Percentiles rank a stretch among this genome's conserved stretches.
Evolutionary conservation across 2,797 vertebrate genomes (phyloP).

Genomic region (Sebastes matsubarae): DNA sequence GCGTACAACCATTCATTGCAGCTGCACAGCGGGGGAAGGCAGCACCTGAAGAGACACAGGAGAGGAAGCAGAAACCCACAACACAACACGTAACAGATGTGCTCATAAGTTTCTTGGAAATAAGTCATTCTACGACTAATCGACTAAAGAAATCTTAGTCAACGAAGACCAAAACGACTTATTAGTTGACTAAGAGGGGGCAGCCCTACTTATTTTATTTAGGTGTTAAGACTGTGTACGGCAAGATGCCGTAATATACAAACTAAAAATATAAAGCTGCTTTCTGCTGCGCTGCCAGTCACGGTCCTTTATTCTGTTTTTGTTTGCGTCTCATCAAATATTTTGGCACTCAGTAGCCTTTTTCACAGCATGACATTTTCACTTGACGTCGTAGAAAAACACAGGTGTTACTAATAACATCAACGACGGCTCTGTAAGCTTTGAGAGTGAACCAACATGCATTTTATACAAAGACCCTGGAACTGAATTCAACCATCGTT

Average conservation of each 20-base stretch:
- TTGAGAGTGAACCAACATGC: background rate
- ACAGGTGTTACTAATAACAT: background rate
- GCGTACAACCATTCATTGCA: too few species aligned
- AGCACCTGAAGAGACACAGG: too few species aligned
- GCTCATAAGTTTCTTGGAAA: too few species aligned
- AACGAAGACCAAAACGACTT: accelerated
- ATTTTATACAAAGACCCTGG: background rate
- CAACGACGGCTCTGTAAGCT: background rate
- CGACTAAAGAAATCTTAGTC: too few species aligned
- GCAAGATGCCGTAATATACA: background rate
- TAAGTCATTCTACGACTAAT: too few species aligned
- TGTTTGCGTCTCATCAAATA: background rate
- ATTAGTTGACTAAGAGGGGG: too few species aligned
- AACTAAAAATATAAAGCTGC: background rate
- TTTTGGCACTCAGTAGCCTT: background rate
- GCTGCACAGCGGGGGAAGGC: too few species aligned
- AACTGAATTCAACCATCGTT: background rate
- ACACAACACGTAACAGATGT: too few species aligned
- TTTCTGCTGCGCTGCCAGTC: background rate
- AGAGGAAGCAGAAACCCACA: too few species aligned
- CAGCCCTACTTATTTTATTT: too few species aligned
- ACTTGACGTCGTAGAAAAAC: background rate
- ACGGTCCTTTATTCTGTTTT: background rate
- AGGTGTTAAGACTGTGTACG: accelerated
- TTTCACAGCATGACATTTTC: background rate